phyloP scores from a whole-genome alignment of 1,140 invertebrate genomes.

The Lepidotrigona ventralis region DNA sequence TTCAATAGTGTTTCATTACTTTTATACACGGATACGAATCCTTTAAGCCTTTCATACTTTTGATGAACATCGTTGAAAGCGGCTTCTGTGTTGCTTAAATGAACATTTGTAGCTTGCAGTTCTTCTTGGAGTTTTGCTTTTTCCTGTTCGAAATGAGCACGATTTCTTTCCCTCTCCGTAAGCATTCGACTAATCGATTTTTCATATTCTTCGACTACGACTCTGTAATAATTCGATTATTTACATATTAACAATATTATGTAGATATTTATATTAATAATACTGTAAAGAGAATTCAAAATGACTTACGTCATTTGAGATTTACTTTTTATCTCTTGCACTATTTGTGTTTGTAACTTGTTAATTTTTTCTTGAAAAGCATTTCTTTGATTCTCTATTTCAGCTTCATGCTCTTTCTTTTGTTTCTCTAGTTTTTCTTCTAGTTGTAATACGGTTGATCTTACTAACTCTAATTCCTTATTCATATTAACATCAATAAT shows the following conservation, averaged over 20 bases:
- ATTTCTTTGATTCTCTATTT: constrained; percentile 72
- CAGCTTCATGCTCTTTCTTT: constrained; percentile 67
- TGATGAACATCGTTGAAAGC: constrained; percentile 86
- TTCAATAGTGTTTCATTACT: constrained; percentile 84
- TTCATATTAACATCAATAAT: constrained; percentile 71
- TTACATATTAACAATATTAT: not conserved
- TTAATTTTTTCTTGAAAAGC: constrained; percentile 70
- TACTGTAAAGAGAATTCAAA: not conserved
- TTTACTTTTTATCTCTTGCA: constrained; percentile 74
- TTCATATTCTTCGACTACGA: constrained; percentile 85
- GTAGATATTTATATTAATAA: not conserved
- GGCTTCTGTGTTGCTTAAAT: constrained; percentile 84
- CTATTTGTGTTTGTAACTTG: constrained; percentile 75
- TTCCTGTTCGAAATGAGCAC: constrained; percentile 79
- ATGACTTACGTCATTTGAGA: constrained; percentile 75
- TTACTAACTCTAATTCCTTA: constrained; percentile 75
- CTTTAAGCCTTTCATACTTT: constrained; percentile 85
- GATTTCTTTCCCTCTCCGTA: constrained; percentile 81
- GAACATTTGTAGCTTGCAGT: constrained; percentile 81
- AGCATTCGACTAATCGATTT: constrained; percentile 84
- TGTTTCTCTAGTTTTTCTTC: constrained; percentile 74
- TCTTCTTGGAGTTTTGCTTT: constrained; percentile 76
- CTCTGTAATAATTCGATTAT: constrained; percentile 70
- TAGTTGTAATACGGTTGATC: constrained; percentile 71
- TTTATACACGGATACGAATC: constrained; percentile 83